These are phyloP conservation scores for Acestrorhynchus altus DNA, from an alignment of 2,797 vertebrate genomes.

Conservation along the genomic window DNA sequence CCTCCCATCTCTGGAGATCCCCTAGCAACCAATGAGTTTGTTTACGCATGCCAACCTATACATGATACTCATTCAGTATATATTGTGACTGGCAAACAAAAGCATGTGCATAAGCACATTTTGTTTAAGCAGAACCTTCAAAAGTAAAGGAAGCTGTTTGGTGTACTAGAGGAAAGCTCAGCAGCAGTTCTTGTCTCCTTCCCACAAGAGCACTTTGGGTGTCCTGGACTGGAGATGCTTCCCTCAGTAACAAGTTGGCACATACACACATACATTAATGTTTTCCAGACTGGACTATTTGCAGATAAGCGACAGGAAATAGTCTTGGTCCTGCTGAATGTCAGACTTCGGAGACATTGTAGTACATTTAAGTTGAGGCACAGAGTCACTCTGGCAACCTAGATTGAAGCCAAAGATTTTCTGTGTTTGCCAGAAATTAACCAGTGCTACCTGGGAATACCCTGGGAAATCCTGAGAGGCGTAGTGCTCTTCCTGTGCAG, in stretches of 20 bases:
- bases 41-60: constrained; percentile 69
- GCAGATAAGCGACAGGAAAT: constrained; percentile 57
- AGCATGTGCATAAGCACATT: neutral
- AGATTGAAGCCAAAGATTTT: constrained; percentile 28
- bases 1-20: constrained; percentile 66
- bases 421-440: constrained; percentile 42
- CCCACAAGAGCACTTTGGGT: constrained; percentile 24
- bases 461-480: constrained; percentile 35
- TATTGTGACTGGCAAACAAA: constrained; percentile 45
- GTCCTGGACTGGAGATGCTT: constrained; percentile 17
- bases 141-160: neutral
- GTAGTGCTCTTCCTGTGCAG: constrained; percentile 12
- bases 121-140: neutral
- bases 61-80: constrained; percentile 67
- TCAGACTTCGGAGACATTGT: constrained; percentile 34
- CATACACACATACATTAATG: constrained; percentile 43
- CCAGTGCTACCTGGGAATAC: constrained; percentile 39
- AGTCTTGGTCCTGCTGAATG: constrained; percentile 53
- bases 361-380: constrained; percentile 6
- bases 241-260: constrained; percentile 27
- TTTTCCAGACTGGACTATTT: constrained; percentile 47
- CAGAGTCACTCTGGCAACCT: constrained; percentile 19
- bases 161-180: neutral
- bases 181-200: constrained; percentile 41
- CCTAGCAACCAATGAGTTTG: constrained; percentile 78